A percentile compares a stretch with the other conserved stretches of the same genome.
These are phyloP conservation scores for Drosophila mimetica DNA, from an alignment of 2,888 invertebrate species.

Conservation along the genomic window DNA sequence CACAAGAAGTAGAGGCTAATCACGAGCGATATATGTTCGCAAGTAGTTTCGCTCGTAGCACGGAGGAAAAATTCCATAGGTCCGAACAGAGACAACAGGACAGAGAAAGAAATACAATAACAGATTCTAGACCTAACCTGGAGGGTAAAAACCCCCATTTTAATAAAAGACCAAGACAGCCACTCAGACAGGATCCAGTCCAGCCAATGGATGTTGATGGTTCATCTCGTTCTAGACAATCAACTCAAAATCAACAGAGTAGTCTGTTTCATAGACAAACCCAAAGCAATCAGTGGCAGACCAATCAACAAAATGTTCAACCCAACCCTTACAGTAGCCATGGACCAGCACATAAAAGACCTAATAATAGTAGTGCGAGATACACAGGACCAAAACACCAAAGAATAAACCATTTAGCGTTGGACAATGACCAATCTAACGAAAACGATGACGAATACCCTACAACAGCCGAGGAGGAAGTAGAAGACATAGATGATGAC, in stretches of 20 bases:
- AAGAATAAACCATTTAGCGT: not conserved
- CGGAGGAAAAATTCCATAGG: not conserved
- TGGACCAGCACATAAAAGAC: not conserved
- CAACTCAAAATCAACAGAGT: too few relatives aligned
- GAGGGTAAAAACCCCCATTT: not conserved
- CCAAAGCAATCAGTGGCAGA: not conserved
- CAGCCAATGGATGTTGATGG: too few relatives aligned
- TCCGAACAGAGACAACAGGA: not conserved
- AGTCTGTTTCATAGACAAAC: not conserved
- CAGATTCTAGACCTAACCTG: not conserved
- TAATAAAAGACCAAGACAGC: not conserved
- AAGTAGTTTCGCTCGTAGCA: not conserved
- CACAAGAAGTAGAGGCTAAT: constrained; percentile 4
- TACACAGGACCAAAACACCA: too few relatives aligned
- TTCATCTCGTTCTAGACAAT: too few relatives aligned
- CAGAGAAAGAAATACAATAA: not conserved
- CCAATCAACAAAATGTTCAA: not conserved
- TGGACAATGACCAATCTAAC: not conserved
- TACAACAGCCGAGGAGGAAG: not conserved
- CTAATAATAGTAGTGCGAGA: too few relatives aligned
- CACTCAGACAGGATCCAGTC: not conserved
- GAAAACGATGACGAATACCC: not conserved
- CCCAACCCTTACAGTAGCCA: not conserved
- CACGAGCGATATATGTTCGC: not conserved
- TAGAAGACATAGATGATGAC: not conserved